These are phyloP conservation scores for Urophycis tenuis DNA, from an alignment of 2,797 vertebrate genomes.

Conservation along the genomic window DNA sequence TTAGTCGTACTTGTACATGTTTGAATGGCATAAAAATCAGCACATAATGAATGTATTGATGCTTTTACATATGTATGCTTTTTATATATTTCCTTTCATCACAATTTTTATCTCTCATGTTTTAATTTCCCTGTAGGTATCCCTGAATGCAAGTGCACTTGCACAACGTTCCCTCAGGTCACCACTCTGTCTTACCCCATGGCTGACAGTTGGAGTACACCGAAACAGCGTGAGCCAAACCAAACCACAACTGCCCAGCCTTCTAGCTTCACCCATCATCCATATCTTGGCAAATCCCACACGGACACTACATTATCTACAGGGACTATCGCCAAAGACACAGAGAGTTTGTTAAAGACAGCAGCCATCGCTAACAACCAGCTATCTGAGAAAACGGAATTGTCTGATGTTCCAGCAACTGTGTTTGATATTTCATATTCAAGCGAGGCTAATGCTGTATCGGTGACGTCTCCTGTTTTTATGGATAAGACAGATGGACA, in stretches of 20 bases:
- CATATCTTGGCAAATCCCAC: background rate
- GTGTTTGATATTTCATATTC: background rate
- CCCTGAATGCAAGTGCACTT: slow-evolving; percentile 37
- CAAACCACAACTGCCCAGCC: slow-evolving; percentile 3
- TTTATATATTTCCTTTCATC: no score
- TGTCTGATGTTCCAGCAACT: background rate
- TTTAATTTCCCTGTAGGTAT: slow-evolving; percentile 16
- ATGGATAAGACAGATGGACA: background rate
- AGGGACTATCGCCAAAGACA: background rate
- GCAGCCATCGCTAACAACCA: background rate
- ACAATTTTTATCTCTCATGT: background rate
- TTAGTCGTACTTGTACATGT: no score
- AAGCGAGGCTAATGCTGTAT: background rate
- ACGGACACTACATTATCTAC: background rate
- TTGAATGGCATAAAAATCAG: no score
- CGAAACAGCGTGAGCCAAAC: slow-evolving; percentile 12
- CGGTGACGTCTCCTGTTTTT: background rate
- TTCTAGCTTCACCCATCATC: background rate
- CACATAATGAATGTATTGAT: background rate
- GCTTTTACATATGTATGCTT: background rate
- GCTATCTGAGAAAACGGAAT: slow-evolving; percentile 8
- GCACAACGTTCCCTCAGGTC: slow-evolving; percentile 13
- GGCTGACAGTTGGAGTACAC: slow-evolving; percentile 22
- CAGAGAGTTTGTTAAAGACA: background rate
- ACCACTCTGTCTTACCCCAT: slow-evolving; percentile 8